Percentiles rank a stretch among this genome's conserved stretches.
Conservation (phyloP, 1,140 invertebrate genomes). For the Habropoda laboriosa region DNA sequence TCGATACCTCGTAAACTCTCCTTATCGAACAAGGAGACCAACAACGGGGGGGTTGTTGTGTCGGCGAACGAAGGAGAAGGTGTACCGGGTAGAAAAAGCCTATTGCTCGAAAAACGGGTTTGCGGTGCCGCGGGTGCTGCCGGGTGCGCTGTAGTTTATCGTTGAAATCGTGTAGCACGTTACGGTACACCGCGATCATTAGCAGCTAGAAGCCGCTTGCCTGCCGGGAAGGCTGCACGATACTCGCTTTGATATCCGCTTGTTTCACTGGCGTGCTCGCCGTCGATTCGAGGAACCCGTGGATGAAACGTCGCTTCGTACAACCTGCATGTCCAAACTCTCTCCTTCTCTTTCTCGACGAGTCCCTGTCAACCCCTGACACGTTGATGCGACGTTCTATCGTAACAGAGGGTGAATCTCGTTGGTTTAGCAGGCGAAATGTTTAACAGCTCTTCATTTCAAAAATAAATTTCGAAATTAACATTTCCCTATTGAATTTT, state of each 20-base stretch:
- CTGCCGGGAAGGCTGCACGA: constrained; percentile 61
- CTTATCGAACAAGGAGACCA: background rate
- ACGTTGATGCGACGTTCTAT: background rate
- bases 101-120: constrained; percentile 65
- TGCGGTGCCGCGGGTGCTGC: constrained; percentile 62
- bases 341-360: background rate
- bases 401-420: background rate
- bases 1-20: constrained; percentile 1
- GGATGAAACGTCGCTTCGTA: background rate
- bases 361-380: background rate
- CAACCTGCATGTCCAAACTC: background rate
- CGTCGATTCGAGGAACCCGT: constrained; percentile 57
- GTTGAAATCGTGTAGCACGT: constrained; percentile 68
- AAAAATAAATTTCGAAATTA: too few species aligned
- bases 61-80: constrained; percentile 4
- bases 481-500: too few species aligned
- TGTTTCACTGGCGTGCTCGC: constrained; percentile 32
- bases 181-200: constrained; percentile 70
- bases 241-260: constrained; percentile 62
- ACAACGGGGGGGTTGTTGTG: background rate
- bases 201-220: constrained; percentile 65
- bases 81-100: constrained; percentile 48
- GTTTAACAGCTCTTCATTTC: background rate
- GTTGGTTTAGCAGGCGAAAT: too few species aligned
- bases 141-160: constrained; percentile 64